These are phyloP conservation scores for Eubasilissa splendida DNA, from an alignment of 2,888 invertebrate genomes.

Conservation along the genomic window DNA sequence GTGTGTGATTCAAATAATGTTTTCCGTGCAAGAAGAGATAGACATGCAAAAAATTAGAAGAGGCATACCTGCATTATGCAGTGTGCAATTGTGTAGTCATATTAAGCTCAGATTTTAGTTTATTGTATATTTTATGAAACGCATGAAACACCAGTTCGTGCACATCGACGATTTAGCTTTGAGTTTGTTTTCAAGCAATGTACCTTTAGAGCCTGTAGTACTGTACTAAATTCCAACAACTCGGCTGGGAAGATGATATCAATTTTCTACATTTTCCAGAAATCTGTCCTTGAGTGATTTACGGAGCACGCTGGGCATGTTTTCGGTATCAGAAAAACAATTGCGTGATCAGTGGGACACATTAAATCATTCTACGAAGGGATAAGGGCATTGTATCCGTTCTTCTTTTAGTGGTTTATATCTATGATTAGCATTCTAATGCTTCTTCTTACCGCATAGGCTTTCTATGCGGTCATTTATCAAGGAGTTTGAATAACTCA, in stretches of 20 bases:
- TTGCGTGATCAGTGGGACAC: constrained; percentile 49
- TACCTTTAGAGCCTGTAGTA: too few relatives aligned
- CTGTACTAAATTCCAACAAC: constrained; percentile 11
- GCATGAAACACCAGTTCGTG: too few relatives aligned
- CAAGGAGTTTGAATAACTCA: constrained; percentile 48
- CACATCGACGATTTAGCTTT: too few relatives aligned
- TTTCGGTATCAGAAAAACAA: constrained; percentile 47
- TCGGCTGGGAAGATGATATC: constrained; percentile 24
- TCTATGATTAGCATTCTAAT: constrained; percentile 57
- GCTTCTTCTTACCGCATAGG: constrained; percentile 40
- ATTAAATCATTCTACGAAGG: constrained; percentile 51
- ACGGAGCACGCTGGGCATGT: constrained; percentile 23
- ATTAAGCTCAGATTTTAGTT: too few relatives aligned
- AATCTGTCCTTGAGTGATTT: constrained; percentile 28
- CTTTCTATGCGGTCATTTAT: constrained; percentile 53
- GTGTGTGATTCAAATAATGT: too few relatives aligned
- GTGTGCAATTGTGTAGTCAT: too few relatives aligned
- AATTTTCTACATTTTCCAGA: constrained; percentile 30
- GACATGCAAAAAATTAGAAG: too few relatives aligned
- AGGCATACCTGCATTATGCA: too few relatives aligned
- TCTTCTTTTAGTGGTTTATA: constrained; percentile 43
- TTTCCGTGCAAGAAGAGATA: too few relatives aligned
- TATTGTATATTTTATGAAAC: too few relatives aligned
- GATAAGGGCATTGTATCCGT: constrained; percentile 48
- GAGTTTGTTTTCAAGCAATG: too few relatives aligned